Percentiles rank a stretch among this genome's conserved stretches.
Conservation (phyloP, 2,888 invertebrate species). For the Ormyrus thymus region DNA sequence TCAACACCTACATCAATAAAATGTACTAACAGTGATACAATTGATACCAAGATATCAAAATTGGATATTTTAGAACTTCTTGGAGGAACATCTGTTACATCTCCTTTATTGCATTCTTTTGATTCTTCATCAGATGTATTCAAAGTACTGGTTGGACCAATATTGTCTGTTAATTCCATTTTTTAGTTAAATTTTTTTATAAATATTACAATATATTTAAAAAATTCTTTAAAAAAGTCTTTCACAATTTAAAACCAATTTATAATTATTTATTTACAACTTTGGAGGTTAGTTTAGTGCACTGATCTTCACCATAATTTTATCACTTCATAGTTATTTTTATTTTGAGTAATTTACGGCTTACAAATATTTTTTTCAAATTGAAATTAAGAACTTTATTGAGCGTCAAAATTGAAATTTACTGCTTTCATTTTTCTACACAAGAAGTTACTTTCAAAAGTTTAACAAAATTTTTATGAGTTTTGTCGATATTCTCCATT, state of each 20-base stretch:
- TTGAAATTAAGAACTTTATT: too few relatives aligned
- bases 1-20: slow-evolving; percentile 83
- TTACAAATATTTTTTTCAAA: too few relatives aligned
- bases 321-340: too few relatives aligned
- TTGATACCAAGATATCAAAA: slow-evolving; percentile 81
- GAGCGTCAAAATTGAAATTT: too few relatives aligned
- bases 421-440: too few relatives aligned
- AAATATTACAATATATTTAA: not conserved
- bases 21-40: slow-evolving; percentile 82
- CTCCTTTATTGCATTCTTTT: slow-evolving; percentile 59
- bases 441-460: too few relatives aligned
- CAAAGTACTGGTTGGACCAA: slow-evolving; percentile 21
- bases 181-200: not conserved
- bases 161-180: slow-evolving; percentile 49
- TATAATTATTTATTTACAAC: slow-evolving; percentile 13
- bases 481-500: too few relatives aligned
- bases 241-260: not conserved
- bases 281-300: slow-evolving; percentile 25
- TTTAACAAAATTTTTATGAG: too few relatives aligned
- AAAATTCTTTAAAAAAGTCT: slow-evolving; percentile 1
- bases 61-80: slow-evolving; percentile 71
- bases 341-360: too few relatives aligned
- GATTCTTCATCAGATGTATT: slow-evolving; percentile 39
- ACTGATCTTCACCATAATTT: too few relatives aligned
- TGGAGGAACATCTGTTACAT: slow-evolving; percentile 66